Conservation (phyloP, 1,140 invertebrate genomes). For the Caligus rogercresseyi region DNA sequence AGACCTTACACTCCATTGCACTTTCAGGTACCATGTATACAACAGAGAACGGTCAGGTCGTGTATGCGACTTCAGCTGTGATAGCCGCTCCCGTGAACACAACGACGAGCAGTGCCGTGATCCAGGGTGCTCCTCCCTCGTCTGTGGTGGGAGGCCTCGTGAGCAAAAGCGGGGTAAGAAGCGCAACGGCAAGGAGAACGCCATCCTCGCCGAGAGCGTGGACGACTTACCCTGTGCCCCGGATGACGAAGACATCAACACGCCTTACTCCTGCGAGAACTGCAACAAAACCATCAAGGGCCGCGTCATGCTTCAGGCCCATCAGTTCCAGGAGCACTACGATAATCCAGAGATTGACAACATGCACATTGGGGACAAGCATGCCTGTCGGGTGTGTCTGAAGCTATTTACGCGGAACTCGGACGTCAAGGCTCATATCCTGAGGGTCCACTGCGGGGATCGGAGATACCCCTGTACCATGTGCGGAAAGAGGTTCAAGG, state of each 20-base stretch:
- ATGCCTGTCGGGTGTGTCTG: slow-evolving; percentile 16
- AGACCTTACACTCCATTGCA: background rate
- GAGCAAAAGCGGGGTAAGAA: background rate
- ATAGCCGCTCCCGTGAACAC: background rate
- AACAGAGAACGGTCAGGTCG: slow-evolving; percentile 15
- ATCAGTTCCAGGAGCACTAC: slow-evolving; percentile 19
- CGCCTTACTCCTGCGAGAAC: slow-evolving; percentile 14
- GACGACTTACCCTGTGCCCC: slow-evolving; percentile 18
- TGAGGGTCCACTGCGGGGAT: slow-evolving; percentile 19
- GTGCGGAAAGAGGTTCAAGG: slow-evolving; percentile 20
- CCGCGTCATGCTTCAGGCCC: slow-evolving; percentile 16
- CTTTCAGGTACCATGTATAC: slow-evolving; percentile 11
- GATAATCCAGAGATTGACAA: slow-evolving; percentile 18
- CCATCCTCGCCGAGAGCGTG: slow-evolving; percentile 2
- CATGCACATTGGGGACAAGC: slow-evolving; percentile 14
- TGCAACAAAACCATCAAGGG: slow-evolving; percentile 19
- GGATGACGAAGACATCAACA: slow-evolving; percentile 17
- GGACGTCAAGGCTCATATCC: slow-evolving; percentile 19
- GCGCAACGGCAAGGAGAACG: slow-evolving; percentile 12
- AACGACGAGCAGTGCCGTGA: background rate
- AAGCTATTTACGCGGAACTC: slow-evolving; percentile 19
- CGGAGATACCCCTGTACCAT: slow-evolving; percentile 19
- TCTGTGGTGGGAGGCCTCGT: background rate
- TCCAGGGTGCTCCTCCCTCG: background rate
- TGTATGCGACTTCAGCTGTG: slow-evolving; percentile 12